Percentiles rank a stretch among this genome's conserved stretches.
Conservation (phyloP, 2,113 vertebrate genomes). For the Nothoprocta perdicaria region DNA sequence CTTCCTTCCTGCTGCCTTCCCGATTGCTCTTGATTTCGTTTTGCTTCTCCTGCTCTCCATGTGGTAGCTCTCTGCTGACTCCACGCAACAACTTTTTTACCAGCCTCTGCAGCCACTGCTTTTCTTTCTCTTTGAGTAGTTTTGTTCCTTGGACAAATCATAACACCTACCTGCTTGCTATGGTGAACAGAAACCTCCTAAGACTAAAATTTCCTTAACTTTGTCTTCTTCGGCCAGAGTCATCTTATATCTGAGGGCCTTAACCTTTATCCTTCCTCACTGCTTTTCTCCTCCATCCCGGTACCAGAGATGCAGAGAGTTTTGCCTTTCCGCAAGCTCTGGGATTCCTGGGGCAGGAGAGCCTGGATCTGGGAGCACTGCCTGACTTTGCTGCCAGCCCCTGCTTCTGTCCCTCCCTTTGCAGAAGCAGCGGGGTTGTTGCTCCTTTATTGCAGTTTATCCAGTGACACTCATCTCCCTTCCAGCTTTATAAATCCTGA, state of each 20-base stretch:
- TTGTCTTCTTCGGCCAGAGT: fast-evolving
- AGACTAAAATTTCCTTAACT: neutral
- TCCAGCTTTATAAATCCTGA: neutral
- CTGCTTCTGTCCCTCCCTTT: fast-evolving
- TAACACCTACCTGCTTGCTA: neutral
- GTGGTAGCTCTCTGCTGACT: neutral
- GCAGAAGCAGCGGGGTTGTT: neutral
- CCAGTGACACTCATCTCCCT: neutral
- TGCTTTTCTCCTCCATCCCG: neutral
- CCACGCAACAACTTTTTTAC: neutral
- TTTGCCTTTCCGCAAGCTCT: neutral
- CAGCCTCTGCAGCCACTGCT: neutral
- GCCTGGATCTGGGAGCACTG: neutral
- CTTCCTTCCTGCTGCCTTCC: neutral
- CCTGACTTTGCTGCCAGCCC: neutral
- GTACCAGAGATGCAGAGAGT: neutral
- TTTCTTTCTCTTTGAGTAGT: neutral
- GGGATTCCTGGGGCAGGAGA: neutral
- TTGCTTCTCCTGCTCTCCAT: neutral
- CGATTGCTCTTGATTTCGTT: neutral
- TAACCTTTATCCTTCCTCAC: neutral
- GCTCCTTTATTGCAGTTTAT: neutral
- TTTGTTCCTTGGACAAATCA: neutral
- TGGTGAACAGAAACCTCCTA: neutral
- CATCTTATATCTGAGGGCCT: fast-evolving